phyloP scores from a whole-genome alignment of 2,888 invertebrate genomes.

The Cylindroiulus punctatus region DNA sequence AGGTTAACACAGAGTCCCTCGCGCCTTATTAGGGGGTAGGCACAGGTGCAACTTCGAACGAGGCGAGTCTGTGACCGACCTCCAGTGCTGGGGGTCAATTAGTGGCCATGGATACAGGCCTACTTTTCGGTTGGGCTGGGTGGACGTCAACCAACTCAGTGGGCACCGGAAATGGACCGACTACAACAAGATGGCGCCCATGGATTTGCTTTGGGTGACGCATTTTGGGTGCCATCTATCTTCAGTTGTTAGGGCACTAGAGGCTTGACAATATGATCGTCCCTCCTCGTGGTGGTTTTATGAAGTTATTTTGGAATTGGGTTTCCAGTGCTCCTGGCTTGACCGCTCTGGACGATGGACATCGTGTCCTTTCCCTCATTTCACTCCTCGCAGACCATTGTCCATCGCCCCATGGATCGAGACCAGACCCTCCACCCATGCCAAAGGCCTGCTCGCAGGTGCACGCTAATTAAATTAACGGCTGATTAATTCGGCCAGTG shows the following conservation, averaged over 20 bases:
- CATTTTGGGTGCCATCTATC: no score
- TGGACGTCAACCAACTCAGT: not conserved
- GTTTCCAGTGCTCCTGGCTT: no score
- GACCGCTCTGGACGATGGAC: no score
- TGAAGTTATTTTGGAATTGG: no score
- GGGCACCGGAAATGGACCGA: no score
- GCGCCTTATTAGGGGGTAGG: not conserved
- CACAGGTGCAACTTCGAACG: not conserved
- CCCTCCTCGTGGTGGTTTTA: no score
- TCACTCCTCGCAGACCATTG: not conserved
- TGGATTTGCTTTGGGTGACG: no score
- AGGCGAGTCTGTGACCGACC: constrained; percentile 6
- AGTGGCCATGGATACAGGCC: constrained; percentile 3
- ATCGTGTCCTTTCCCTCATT: no score
- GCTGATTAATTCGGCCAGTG: not conserved
- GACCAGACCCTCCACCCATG: not conserved
- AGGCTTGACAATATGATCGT: no score
- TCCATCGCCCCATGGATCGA: not conserved
- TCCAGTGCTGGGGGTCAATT: not conserved
- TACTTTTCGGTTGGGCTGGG: not conserved
- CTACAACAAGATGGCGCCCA: no score
- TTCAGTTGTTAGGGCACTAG: no score
- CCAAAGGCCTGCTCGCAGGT: not conserved
- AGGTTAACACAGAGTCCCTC: not conserved
- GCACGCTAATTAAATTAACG: not conserved